Evolutionary conservation across 2,888 invertebrate species (phyloP), one percentile per base, ranked within the genome.

Genomic region (Campaea margaritaria): DNA sequence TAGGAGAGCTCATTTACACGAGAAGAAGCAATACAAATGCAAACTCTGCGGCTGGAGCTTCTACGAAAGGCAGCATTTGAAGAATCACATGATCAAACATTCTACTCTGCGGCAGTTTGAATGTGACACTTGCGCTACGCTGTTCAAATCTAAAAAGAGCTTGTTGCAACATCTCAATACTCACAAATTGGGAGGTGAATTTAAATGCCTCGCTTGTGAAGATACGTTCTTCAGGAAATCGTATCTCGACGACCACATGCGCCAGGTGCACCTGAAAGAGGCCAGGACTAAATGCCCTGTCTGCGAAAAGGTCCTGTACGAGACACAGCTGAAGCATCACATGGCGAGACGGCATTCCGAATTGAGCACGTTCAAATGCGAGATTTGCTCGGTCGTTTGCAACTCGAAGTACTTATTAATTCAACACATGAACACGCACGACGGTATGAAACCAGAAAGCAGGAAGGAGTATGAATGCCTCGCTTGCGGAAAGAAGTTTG

Each of bases 1-100:
- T 2, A 86, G 81, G 62, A 84, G 81, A 58, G 83, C 89, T 10
- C 93, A 93, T 57, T 74, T 93, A 3, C 69, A 84, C 75, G 87
- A 88, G 56, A 72, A 81, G 21, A 78, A 82, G 27, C 39, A 49
- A 12, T 90, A 87, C 38, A 83, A 81, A 15, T 93, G 93, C 46
- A 72, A 74, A 0, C 81, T 91, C 10, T 93, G 93, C 41, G 87
- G 87, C 0, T 89, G 86, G 74, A 75, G 73, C 7, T 87, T 86
- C 39, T 89, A 80, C 52, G 71, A 71, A 0, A 73, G 71, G 27
- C 73, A 74, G 13, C 67, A 69, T 12, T 58, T 88, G 43, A 68
- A 73, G 10, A 73, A 76, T 1, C 89, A 89, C 13, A 79, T 83
- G 78, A 68, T 78, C 0, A 84, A 81, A 39, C 89, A 89, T 43